Evolutionary conservation across 2,888 invertebrate species (phyloP).

Genomic region (Drepana falcataria): DNA sequence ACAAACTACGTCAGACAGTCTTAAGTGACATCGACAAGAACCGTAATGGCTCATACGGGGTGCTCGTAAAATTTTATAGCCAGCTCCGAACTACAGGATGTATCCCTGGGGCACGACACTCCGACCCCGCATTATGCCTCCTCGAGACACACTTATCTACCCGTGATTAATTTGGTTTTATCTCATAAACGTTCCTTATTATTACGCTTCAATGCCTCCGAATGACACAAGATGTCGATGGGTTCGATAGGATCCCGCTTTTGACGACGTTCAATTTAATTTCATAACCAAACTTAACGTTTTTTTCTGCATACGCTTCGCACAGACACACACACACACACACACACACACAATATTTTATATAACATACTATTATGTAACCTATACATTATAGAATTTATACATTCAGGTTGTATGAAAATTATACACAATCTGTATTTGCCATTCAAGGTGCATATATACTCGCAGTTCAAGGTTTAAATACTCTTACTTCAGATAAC

Average conservation of each 20-base stretch:
- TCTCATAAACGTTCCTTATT: slow-evolving; percentile 45
- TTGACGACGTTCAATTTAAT: not conserved
- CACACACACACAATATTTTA: no score
- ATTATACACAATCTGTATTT: no score
- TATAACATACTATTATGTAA: no score
- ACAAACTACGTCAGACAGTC: slow-evolving; percentile 53
- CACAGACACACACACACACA: no score
- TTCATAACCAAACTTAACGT: not conserved
- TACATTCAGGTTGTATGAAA: no score
- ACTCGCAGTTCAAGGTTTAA: no score
- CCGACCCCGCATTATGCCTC: slow-evolving; percentile 48
- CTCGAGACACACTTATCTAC: slow-evolving; percentile 60
- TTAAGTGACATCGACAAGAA: slow-evolving; percentile 62
- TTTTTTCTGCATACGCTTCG: no score
- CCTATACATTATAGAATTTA: no score
- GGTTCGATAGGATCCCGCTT: not conserved
- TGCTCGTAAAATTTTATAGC: slow-evolving; percentile 72
- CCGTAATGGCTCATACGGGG: slow-evolving; percentile 64
- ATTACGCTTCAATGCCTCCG: slow-evolving; percentile 31
- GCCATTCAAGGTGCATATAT: no score
- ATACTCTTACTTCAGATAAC: no score
- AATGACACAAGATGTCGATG: slow-evolving; percentile 16
- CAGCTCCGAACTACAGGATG: slow-evolving; percentile 50
- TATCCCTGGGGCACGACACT: slow-evolving; percentile 44
- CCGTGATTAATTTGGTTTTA: slow-evolving; percentile 70